These are phyloP conservation scores for Hepsetus odoe DNA, from an alignment of 2,113 vertebrate genomes.

Conservation along the genomic window DNA sequence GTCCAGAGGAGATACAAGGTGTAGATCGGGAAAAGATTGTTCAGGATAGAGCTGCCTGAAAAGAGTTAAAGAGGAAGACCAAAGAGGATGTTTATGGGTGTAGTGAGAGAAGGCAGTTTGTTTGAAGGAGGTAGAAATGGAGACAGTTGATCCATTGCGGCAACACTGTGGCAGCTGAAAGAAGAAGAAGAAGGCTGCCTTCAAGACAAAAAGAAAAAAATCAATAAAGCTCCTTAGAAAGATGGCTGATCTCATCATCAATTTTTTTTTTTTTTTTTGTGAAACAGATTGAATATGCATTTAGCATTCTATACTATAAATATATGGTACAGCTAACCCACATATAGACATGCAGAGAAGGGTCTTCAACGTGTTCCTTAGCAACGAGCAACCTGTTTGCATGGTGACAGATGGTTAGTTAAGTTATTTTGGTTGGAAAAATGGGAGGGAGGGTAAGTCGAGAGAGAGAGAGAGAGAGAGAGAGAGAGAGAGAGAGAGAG, in stretches of 20 bases:
- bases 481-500: conserved; percentile 37
- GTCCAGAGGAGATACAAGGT: no score
- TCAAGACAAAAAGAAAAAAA: background rate
- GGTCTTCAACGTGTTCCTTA: conserved; percentile 74
- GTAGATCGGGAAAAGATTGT: no score
- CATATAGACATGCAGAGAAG: conserved; percentile 39
- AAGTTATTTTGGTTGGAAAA: conserved; percentile 79
- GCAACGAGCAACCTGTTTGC: conserved; percentile 77
- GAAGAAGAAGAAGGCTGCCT: no score
- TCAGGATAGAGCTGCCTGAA: no score
- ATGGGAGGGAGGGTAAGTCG: conserved; percentile 51
- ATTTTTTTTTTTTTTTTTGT: conserved; percentile 9
- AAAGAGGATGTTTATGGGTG: no score
- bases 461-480: conserved; percentile 39
- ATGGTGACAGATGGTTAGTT: conserved; percentile 78
- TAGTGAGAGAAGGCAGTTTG: no score
- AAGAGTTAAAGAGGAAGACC: no score
- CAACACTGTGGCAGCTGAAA: no score
- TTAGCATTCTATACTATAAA: conserved; percentile 33
- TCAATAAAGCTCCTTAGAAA: background rate
- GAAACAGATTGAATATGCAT: conserved; percentile 18
- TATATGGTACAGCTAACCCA: conserved; percentile 28
- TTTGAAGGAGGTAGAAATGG: no score
- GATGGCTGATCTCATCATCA: background rate
- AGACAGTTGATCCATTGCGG: no score